A percentile compares a stretch with the other conserved stretches of the same genome.
These are phyloP conservation scores for Drosophila tsacasi DNA, from an alignment of 1,140 invertebrate species.

Conservation along the genomic window DNA sequence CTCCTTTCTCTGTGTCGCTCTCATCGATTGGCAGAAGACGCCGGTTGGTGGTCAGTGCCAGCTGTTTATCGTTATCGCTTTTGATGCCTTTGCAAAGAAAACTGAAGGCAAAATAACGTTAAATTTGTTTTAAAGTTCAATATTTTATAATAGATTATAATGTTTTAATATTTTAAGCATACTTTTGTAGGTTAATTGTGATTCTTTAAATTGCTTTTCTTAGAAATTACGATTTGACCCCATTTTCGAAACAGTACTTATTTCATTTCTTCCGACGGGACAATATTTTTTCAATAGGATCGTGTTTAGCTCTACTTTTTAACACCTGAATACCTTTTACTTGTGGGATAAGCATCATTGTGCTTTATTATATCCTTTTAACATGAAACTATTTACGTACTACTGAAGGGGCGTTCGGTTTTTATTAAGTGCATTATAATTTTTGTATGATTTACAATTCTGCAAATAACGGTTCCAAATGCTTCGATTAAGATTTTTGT, in stretches of 20 bases:
- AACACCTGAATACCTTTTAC: no score
- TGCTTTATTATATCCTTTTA: no score
- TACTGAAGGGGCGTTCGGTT: not conserved
- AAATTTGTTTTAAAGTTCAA: not conserved
- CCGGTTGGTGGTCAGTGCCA: slow-evolving; percentile 16
- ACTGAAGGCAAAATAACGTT: no score
- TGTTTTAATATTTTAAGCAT: not conserved
- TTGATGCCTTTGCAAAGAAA: slow-evolving; percentile 12
- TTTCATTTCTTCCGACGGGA: no score
- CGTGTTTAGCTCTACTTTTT: no score
- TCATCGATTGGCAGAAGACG: slow-evolving; percentile 31
- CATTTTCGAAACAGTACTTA: not conserved
- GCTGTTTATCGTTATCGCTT: slow-evolving; percentile 45
- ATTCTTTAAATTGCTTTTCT: not conserved
- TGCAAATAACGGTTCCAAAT: not conserved
- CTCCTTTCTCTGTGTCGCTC: slow-evolving; percentile 5
- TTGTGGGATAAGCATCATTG: no score
- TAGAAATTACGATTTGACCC: not conserved
- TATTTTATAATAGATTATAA: no score
- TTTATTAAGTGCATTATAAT: not conserved
- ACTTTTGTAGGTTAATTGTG: no score
- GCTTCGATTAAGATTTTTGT: not conserved
- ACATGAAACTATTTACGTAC: not conserved
- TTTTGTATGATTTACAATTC: no score
- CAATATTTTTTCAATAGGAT: no score